A percentile compares a stretch with the other conserved stretches of the same genome.
Conservation (phyloP, 2,797 vertebrate genomes). For the Danio choprae region DNA sequence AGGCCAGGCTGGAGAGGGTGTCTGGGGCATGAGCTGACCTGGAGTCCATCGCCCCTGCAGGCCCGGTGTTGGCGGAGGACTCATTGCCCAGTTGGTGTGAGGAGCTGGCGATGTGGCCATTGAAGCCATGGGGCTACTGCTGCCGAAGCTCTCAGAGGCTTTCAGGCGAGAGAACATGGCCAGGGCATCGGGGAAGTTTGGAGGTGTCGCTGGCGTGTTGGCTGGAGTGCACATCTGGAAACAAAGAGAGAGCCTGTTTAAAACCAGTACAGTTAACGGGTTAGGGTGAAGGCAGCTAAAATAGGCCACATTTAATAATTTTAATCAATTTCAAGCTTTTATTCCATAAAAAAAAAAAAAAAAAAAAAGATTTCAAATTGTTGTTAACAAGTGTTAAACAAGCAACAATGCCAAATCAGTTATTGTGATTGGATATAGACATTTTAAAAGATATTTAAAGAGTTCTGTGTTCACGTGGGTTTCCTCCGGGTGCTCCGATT, state of each 20-base stretch:
- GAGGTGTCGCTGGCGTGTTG: slow-evolving; percentile 87
- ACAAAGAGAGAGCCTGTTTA: not conserved
- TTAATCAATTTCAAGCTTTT: no score
- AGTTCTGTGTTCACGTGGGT: no score
- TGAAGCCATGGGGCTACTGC: slow-evolving; percentile 76
- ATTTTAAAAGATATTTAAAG: no score
- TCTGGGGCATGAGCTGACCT: slow-evolving; percentile 63
- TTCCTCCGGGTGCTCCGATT: no score
- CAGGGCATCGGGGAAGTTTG: slow-evolving; percentile 86
- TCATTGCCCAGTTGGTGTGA: slow-evolving; percentile 64
- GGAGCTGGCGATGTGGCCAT: slow-evolving; percentile 78
- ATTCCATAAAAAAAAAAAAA: no score
- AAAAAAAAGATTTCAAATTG: no score
- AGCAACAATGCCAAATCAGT: no score
- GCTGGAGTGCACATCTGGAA: slow-evolving; percentile 86
- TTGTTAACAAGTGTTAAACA: no score
- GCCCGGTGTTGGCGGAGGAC: slow-evolving; percentile 67
- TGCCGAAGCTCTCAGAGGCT: slow-evolving; percentile 82
- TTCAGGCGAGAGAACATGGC: slow-evolving; percentile 88
- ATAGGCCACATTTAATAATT: no score
- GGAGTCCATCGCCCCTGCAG: slow-evolving; percentile 78
- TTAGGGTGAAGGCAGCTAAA: no score
- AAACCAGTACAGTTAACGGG: not conserved
- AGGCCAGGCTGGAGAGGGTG: slow-evolving; percentile 73
- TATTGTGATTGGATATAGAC: no score